Percentiles rank a stretch among this genome's conserved stretches.
phyloP scores from a whole-genome alignment of 2,888 invertebrate genomes.

The Ochropacha duplaris region DNA sequence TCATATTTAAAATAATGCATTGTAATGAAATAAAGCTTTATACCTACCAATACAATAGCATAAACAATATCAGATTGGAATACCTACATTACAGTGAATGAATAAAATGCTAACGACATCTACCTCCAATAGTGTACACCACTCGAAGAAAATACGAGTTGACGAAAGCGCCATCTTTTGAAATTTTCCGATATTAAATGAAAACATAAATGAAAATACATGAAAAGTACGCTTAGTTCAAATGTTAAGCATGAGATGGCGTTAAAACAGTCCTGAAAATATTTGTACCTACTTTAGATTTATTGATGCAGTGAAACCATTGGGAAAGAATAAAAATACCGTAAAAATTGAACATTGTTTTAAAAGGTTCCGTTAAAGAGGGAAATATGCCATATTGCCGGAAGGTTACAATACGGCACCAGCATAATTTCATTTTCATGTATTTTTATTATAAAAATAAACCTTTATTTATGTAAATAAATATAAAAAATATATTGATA shows the following conservation, averaged over 20 bases:
- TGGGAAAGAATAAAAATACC: neutral
- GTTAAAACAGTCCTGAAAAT: neutral
- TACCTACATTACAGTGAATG: neutral
- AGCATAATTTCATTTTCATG: no score
- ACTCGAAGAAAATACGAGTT: neutral
- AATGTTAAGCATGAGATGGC: neutral
- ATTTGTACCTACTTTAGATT: neutral
- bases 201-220: slow-evolving; percentile 4
- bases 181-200: slow-evolving; percentile 30
- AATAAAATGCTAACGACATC: slow-evolving; percentile 29
- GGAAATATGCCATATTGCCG: neutral
- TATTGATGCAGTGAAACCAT: neutral
- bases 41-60: no score
- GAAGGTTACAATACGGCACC: neutral
- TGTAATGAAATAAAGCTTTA: no score
- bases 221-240: neutral
- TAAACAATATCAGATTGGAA: no score
- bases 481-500: no score
- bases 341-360: neutral
- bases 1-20: no score
- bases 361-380: no score
- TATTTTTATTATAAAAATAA: no score
- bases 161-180: slow-evolving; percentile 43
- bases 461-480: no score
- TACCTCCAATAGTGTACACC: slow-evolving; percentile 7